A percentile compares a stretch with the other conserved stretches of the same genome.
These are phyloP conservation scores for Condylura cristata DNA, from an alignment of 2,113 vertebrate species.

Conservation along the genomic window DNA sequence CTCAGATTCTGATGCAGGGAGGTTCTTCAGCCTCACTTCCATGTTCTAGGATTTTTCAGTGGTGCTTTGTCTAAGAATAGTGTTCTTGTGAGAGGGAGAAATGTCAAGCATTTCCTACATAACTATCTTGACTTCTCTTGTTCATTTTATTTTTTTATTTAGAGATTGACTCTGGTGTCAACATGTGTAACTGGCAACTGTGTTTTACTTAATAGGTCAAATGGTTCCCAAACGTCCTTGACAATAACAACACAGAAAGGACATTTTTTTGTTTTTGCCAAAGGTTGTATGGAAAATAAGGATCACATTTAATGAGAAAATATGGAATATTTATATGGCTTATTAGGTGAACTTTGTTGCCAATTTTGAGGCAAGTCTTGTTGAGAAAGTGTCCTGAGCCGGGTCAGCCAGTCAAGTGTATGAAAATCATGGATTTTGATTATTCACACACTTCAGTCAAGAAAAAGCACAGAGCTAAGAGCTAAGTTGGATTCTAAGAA, in stretches of 20 bases:
- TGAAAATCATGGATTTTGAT: not conserved
- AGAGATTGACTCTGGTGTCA: not conserved
- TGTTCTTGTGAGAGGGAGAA: not conserved
- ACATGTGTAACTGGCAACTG: not conserved
- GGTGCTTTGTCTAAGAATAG: not conserved
- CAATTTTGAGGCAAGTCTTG: not conserved
- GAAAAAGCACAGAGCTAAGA: not conserved
- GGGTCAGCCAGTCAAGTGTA: not conserved
- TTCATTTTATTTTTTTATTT: not conserved
- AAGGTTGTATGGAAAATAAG: not conserved
- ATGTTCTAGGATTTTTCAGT: not conserved
- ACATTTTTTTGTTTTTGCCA: not conserved
- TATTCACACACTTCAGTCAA: not conserved
- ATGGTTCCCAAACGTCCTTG: not conserved
- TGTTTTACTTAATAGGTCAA: not conserved
- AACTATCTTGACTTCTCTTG: not conserved
- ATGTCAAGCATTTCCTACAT: not conserved
- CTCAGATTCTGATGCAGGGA: not conserved
- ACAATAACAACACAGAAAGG: constrained; percentile 8
- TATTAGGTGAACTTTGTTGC: not conserved
- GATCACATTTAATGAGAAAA: constrained; percentile 36
- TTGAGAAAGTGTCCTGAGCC: not conserved
- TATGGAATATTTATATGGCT: not conserved
- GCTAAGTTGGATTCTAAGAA: not conserved
- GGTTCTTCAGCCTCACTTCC: not conserved